A percentile compares a stretch with the other conserved stretches of the same genome.
phyloP scores from a whole-genome alignment of 2,797 vertebrate genomes.

The Florisuga fusca region DNA sequence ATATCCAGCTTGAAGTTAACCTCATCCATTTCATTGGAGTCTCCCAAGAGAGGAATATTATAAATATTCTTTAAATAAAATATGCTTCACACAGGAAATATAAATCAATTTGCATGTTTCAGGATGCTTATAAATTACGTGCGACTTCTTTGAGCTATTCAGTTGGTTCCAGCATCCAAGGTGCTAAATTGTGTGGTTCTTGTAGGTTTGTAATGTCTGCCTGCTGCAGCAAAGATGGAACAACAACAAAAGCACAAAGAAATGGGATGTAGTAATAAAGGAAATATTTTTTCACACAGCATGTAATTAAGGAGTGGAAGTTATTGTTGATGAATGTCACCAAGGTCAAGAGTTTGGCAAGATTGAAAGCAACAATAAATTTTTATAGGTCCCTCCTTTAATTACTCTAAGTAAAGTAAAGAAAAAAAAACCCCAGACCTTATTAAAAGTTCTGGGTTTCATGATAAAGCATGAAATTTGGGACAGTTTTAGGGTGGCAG shows the following conservation, averaged over 20 bases:
- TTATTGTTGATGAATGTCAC: not conserved
- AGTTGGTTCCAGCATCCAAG: not conserved
- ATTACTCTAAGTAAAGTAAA: not conserved
- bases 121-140: not conserved
- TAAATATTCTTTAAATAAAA: constrained; percentile 8
- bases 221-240: not conserved
- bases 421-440: not conserved
- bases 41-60: not conserved
- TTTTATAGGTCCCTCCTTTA: not conserved
- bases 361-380: not conserved
- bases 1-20: constrained; percentile 1
- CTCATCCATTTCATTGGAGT: not conserved
- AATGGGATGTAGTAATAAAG: not conserved
- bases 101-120: not conserved
- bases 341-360: not conserved
- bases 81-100: not conserved
- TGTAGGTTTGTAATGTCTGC: not conserved
- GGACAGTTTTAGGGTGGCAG: not conserved
- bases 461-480: not conserved
- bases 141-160: not conserved
- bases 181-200: not conserved
- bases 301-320: not conserved
- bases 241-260: not conserved
- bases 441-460: not conserved
- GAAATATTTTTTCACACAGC: not conserved